phyloP scores from a whole-genome alignment of 2,113 vertebrate genomes.

The Zosterops lateralis region DNA sequence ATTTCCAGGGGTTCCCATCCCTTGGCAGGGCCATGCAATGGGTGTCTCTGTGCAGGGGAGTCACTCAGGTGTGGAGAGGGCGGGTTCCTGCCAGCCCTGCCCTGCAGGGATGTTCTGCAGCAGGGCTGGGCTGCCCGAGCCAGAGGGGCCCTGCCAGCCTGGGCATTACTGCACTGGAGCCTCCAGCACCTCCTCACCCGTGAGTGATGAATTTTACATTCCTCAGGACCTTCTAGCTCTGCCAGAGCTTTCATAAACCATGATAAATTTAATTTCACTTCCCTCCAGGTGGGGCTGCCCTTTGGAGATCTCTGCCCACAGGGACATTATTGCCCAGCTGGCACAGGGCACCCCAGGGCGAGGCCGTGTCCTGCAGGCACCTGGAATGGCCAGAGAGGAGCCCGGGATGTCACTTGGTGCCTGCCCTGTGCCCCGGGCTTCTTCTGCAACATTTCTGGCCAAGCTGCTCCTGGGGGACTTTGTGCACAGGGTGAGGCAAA shows the following conservation, averaged over 20 bases:
- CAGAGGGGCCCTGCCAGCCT: constrained; percentile 80
- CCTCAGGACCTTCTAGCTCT: not conserved
- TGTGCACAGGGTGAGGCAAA: constrained; percentile 73
- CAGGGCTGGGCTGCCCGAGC: constrained; percentile 71
- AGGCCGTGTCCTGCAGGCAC: constrained; percentile 83
- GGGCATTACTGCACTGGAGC: constrained; percentile 76
- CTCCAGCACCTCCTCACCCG: constrained; percentile 79
- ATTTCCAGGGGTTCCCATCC: not conserved
- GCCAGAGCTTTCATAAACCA: rapidly evolving
- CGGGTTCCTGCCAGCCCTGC: constrained; percentile 79
- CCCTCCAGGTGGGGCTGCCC: constrained; percentile 68
- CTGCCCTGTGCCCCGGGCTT: constrained; percentile 82
- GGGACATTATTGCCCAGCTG: constrained; percentile 81
- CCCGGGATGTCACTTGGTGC: constrained; percentile 76
- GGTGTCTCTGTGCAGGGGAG: constrained; percentile 73
- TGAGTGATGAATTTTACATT: constrained; percentile 34
- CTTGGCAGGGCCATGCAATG: not conserved
- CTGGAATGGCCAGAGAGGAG: constrained; percentile 80
- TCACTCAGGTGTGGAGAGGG: constrained; percentile 65
- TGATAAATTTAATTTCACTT: not conserved
- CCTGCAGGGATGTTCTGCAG: constrained; percentile 82
- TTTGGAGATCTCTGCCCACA: constrained; percentile 82
- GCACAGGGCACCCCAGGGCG: constrained; percentile 75
- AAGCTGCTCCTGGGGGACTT: constrained; percentile 71
- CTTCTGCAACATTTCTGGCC: constrained; percentile 80